Base-by-base conservation (phyloP, 37 sponge, comb jelly and placozoan species). In the Cladorhizidae sp. region DNA sequence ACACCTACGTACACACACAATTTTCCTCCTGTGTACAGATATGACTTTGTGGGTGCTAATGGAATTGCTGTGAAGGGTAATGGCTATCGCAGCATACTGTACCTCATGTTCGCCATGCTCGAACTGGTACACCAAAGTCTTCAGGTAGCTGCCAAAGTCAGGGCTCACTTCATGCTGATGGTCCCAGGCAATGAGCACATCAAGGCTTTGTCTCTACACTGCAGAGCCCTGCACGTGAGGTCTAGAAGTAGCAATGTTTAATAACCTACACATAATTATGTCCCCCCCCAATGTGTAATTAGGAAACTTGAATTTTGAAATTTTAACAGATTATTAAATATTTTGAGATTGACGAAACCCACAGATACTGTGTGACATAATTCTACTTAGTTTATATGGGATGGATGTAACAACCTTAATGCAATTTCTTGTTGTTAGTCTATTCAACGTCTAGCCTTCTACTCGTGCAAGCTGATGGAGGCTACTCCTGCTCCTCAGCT, bases 11-110 rank as follows among this genome's bases (percentile, higher is more conserved):
- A 45, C 49, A 45, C 49, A 45, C 49, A 45, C 49, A 45, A 5
- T 12, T 9, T 12, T 9, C 5, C 23, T 42, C 37, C 1, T 74
- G 49, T 55, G 11, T 31, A 1, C 74, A 79, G 80, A 50, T 87
- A 50, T 80, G 93, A 93, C 78, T 93, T 93, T 82, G 64, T 93
- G 1, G 15, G 73, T 37, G 58, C 59, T n/a, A 80, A 94, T 70
- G 90, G 91, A 11, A 67, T 36, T 22, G 70, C 39, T 9, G 93
- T 90, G 57, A 92, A 89, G 67, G 96, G 82, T 20, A 95, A 92
- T 70, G 96, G 96, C 3, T 95, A 79, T 64, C 86, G 96, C 3
- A 87, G 82, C 37, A 20, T 92, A 11, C 78, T 95, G 17, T 50
- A 41, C 51, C 59, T 89, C 28, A 63, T 84, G 63, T 45, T 58